Evolutionary conservation across 2,888 invertebrate species (phyloP), one percentile per base, ranked within the genome.

Genomic region (Slavum lentiscoides): DNA sequence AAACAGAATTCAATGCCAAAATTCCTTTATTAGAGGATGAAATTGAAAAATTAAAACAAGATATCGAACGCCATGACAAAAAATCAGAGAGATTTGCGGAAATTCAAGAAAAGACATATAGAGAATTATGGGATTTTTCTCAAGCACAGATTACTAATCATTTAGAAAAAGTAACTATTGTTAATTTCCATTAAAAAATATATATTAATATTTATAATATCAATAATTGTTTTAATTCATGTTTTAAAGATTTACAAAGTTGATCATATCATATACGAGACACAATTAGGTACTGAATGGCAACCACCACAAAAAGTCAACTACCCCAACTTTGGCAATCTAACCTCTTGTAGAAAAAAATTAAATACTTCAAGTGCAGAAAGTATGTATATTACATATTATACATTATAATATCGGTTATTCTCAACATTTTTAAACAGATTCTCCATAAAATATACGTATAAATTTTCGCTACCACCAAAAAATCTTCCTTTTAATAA

Each of bases 41-140:
- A 75, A 82, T 81, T 15, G 58, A 70, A 15, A 76, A 81, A 15
- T 62, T 83, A 8, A 62, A 72, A 70, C 30, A 55, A 37, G 80
- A 82, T 21, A 67, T 75, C 23, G 62, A 80, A 4, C 61, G 74
- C 1, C 68, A 82, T 30, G 37, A 69, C 5, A 69, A 80, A 23
- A 83, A 83, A 19, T 69, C 74, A 15, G 23, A 64, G 64, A 21
- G 83, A 53, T 64, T 80, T 19, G 39, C 77, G 15, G 82, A 82
- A 55, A 74, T 77, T 13, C 81, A 81, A 74, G 83, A 81, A 23
- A 82, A 82, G n/a, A 82, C 77, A 11, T 83, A 66, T 19, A 73
- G 55, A 39, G 70, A 82, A 58, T 43, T 83, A 11, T 83, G 82
- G 82, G 43, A 82, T 62, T 70, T 82, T 23, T 77, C 81, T 61